Evolutionary conservation across 2,113 vertebrate species (phyloP).

Genomic region (Dryoscopus gambensis): DNA sequence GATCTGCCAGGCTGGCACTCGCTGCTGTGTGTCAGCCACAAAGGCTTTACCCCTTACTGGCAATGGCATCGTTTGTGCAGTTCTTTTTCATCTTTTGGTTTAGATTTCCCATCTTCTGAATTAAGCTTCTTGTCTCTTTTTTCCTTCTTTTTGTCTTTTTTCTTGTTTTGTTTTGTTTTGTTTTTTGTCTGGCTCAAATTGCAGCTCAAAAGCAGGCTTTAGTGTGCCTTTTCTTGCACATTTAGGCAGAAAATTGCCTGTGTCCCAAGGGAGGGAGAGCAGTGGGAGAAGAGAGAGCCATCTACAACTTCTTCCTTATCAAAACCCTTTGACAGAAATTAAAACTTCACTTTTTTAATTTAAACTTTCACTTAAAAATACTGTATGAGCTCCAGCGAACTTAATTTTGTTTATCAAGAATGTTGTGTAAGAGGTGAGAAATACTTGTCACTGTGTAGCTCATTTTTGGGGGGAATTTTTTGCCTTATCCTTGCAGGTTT

Average conservation of each 20-base stretch:
- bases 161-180: no score
- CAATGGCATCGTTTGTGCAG: background rate
- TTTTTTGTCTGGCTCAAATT: background rate
- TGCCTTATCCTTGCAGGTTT: background rate
- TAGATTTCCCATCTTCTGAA: slow-evolving; percentile 19
- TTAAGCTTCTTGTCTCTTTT: background rate
- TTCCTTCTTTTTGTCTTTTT: no score
- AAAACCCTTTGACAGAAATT: background rate
- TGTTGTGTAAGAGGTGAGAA: background rate
- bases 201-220: background rate
- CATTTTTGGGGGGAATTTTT: background rate
- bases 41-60: slow-evolving; percentile 1
- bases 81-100: background rate
- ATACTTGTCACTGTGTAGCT: background rate
- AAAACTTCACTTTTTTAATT: background rate
- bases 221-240: background rate
- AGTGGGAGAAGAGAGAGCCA: background rate
- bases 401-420: background rate
- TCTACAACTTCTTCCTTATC: background rate
- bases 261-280: background rate
- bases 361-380: background rate
- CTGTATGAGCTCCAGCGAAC: background rate
- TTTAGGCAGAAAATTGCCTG: background rate
- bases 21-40: background rate
- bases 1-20: slow-evolving; percentile 22